Evolutionary conservation across 92 coral and sea anemone genomes (phyloP).

Genomic region (Meandrina meandrites): DNA sequence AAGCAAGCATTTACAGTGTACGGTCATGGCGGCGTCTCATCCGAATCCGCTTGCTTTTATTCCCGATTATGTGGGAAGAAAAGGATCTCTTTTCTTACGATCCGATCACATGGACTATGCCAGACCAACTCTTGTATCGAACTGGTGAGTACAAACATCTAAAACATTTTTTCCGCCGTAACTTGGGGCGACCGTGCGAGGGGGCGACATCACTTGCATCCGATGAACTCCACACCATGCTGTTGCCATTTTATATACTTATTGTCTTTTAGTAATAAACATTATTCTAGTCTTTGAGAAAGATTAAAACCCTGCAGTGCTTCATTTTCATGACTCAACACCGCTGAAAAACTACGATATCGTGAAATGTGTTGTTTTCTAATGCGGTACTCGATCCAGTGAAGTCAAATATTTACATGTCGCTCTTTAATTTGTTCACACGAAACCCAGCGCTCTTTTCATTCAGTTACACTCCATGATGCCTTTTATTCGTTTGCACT

Average conservation of each 20-base stretch:
- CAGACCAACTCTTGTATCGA: slow-evolving; percentile 86
- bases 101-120: slow-evolving; percentile 97
- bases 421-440: background rate
- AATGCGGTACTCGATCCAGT: background rate
- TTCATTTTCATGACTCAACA: background rate
- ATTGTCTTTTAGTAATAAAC: background rate
- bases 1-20: background rate
- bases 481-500: background rate
- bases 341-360: background rate
- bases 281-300: background rate
- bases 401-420: background rate
- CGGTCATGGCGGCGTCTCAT: slow-evolving; percentile 35
- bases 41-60: slow-evolving; percentile 61
- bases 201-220: no score
- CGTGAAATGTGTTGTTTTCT: background rate
- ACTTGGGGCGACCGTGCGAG: no score
- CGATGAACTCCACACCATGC: background rate
- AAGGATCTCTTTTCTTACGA: slow-evolving; percentile 96
- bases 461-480: background rate
- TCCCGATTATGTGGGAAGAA: slow-evolving; percentile 86
- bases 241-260: background rate
- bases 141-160: slow-evolving; percentile 84
- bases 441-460: no score
- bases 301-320: background rate
- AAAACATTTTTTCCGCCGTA: no score